Evolutionary conservation across 2,888 invertebrate genomes (phyloP), one percentile per base, ranked within the genome.

Genomic region (Trimorus sp.): DNA sequence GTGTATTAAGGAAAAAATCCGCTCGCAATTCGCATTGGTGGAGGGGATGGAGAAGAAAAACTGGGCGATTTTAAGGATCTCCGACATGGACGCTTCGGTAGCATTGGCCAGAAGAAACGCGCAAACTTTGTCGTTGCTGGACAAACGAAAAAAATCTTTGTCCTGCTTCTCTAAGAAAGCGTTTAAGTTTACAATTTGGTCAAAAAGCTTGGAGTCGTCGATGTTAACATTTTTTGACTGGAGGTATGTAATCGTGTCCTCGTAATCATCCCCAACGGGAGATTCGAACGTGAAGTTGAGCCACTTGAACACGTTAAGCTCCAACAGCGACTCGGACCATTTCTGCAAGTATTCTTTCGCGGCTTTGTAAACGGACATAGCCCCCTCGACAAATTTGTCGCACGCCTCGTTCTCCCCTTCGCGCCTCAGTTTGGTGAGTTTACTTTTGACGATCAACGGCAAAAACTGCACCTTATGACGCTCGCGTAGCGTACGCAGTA

Each of bases 181-280:
- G 38, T 71, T 51, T 14, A 78, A 65, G 48, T 62, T 73, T 0
- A 66, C 37, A n/a, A 68, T 71, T 60, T 79, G 73, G 60, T 79
- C 62, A 37, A 79, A 73, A 12, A 79, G 26, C 42, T 73, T 73
- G 0, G 54, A 26, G 7, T 79, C 68, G 14, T 79, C 36, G n/a
- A 68, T 53, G 12, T 16, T 37, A 3, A 78, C 48, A 37, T 59
- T 48, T 65, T 78, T 78, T 5, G 36, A 14, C 36, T 37, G 11
- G 12, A 79, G 40, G 53, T 56, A 79, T 9, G 45, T 40, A 37
- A 68, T 51, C n/a, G 68, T 60, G 16, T 59, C 26, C 59, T 65
- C 63, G 8, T 9, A 26, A n/a, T 48, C 45, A 38, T 71, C 14
- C 11, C 62, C 38, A 37, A 60, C 26, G 42, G 59, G 54, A 53